phyloP scores from a whole-genome alignment of 2,888 invertebrate genomes.

The Alviniconcha strummeri region DNA sequence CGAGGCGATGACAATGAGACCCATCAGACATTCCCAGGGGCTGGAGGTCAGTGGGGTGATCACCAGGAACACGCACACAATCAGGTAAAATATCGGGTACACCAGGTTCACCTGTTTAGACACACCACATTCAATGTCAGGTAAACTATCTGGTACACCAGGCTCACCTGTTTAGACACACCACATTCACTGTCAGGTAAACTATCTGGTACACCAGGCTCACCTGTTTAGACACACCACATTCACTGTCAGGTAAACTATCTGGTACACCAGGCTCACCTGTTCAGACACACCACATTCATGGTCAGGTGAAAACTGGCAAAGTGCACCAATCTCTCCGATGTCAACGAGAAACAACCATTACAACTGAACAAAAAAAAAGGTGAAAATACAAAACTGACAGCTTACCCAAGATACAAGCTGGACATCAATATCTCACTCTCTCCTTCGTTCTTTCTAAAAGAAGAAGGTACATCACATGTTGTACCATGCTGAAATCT shows the following conservation, averaged over 20 bases:
- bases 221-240: constrained; percentile 52
- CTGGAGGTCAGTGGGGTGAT: constrained; percentile 66
- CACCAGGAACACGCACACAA: constrained; percentile 66
- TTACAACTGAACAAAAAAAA: no score
- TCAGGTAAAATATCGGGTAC: constrained; percentile 69
- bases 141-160: constrained; percentile 69
- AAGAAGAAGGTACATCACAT: no score
- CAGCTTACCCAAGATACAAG: no score
- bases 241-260: constrained; percentile 65
- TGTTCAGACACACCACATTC: constrained; percentile 38
- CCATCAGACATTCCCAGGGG: constrained; percentile 68
- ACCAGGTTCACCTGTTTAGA: constrained; percentile 61
- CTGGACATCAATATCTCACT: no score
- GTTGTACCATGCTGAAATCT: no score
- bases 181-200: constrained; percentile 59
- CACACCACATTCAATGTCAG: constrained; percentile 50
- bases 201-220: constrained; percentile 66
- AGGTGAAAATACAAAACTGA: no score
- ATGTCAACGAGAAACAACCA: no score
- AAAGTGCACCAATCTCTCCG: no score
- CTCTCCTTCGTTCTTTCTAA: no score
- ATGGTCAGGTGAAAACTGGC: no score
- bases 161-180: constrained; percentile 56
- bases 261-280: constrained; percentile 67
- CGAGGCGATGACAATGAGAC: constrained; percentile 64